Conservation (phyloP, 35 echinoderm and acorn worm genomes). For the Stichopus chloronotus region DNA sequence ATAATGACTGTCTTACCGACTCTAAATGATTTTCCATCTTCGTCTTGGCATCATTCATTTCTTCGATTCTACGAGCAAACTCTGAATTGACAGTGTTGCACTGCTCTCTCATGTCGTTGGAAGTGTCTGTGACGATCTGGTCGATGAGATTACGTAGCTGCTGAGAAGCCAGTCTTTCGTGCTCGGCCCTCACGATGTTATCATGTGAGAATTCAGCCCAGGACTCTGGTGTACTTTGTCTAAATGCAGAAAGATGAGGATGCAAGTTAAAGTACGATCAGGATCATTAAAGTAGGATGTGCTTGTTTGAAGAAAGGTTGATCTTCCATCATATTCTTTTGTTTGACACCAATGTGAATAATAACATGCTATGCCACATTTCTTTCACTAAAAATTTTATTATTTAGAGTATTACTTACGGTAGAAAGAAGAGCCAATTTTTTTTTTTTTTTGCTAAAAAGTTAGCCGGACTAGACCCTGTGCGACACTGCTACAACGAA, state of each 20-base stretch:
- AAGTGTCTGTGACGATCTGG: constrained; percentile 92
- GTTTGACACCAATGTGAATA: no score
- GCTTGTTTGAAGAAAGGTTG: no score
- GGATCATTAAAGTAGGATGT: not conserved
- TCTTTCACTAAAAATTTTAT: no score
- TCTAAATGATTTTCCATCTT: constrained; percentile 94
- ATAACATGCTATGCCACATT: no score
- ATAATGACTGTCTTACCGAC: constrained; percentile 65
- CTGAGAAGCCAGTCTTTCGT: constrained; percentile 88
- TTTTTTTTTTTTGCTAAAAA: no score
- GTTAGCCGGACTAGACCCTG: no score
- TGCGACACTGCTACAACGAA: no score
- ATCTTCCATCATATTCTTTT: no score
- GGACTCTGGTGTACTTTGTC: constrained; percentile 87
- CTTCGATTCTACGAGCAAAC: constrained; percentile 93
- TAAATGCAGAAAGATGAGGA: constrained; percentile 37
- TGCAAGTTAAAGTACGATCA: not conserved
- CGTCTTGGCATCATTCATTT: constrained; percentile 97
- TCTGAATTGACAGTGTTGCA: constrained; percentile 98
- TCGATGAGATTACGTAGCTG: constrained; percentile 94
- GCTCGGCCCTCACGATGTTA: constrained; percentile 96
- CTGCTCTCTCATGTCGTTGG: constrained; percentile 98
- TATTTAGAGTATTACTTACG: no score
- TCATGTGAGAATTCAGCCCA: constrained; percentile 98
- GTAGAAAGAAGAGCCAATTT: no score